phyloP scores from a whole-genome alignment of 2,113 vertebrate genomes.

The Ceratotherium simum region DNA sequence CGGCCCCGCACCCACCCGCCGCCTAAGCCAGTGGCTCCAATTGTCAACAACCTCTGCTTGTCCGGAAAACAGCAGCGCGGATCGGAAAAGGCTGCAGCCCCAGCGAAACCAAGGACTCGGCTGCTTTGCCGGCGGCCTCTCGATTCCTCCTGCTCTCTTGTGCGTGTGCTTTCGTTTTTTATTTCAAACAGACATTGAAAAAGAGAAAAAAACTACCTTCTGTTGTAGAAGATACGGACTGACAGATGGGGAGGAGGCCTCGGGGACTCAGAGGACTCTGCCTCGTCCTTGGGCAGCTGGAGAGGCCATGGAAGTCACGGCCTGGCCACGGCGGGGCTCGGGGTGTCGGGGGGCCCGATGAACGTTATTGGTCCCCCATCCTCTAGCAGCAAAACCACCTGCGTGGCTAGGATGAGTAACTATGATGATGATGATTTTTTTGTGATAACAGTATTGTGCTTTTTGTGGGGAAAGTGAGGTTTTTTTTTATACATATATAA shows the following conservation, averaged over 20 bases:
- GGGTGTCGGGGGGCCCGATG: background rate
- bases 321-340: background rate
- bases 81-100: background rate
- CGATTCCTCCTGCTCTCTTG: background rate
- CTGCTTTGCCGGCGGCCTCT: background rate
- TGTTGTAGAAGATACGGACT: conserved; percentile 32
- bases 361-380: background rate
- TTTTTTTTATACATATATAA: conserved; percentile 83
- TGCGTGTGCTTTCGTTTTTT: conserved; percentile 61
- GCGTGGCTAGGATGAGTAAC: conserved; percentile 62
- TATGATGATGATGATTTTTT: conserved; percentile 23
- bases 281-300: background rate
- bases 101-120: conserved; percentile 49
- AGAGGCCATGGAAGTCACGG: background rate
- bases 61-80: background rate
- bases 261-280: background rate
- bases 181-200: conserved; percentile 74
- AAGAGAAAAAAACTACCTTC: conserved; percentile 43
- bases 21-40: conserved; percentile 84
- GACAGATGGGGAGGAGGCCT: conserved; percentile 56
- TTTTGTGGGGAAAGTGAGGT: conserved; percentile 81
- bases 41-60: conserved; percentile 84
- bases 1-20: conserved; percentile 39
- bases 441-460: conserved; percentile 84
- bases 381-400: conserved; percentile 25